These are phyloP conservation scores for Lophura nycthemera DNA, from an alignment of 2,113 vertebrate genomes.

Conservation along the genomic window DNA sequence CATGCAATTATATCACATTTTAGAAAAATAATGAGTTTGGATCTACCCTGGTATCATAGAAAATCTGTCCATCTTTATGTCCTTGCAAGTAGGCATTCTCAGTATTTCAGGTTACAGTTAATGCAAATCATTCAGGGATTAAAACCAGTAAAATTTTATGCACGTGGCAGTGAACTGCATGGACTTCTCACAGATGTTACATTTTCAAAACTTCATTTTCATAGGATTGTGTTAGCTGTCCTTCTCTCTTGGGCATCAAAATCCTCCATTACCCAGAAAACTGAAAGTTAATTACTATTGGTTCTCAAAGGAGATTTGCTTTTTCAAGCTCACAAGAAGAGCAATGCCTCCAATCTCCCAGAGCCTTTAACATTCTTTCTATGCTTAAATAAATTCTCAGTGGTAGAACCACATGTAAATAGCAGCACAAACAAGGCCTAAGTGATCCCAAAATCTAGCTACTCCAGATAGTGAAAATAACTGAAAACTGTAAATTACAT, in stretches of 20 bases:
- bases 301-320: conserved; percentile 17
- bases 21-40: not conserved
- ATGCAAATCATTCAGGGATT: not conserved
- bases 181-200: not conserved
- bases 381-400: not conserved
- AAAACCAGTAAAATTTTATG: not conserved
- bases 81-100: not conserved
- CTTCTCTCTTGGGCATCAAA: conserved; percentile 35
- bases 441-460: not conserved
- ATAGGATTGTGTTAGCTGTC: not conserved
- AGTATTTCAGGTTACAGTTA: not conserved
- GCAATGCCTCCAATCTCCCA: not conserved
- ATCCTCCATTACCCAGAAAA: conserved; percentile 3
- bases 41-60: not conserved
- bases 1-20: not conserved
- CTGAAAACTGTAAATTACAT: not conserved
- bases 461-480: not conserved
- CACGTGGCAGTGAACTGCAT: not conserved
- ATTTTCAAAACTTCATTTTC: conserved; percentile 10
- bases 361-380: not conserved
- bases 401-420: not conserved
- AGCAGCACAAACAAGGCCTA: not conserved
- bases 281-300: conserved; percentile 1
- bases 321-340: not conserved
- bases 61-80: not conserved